Base-by-base conservation (phyloP, 2,797 vertebrate species). In the Pseudochromis fuscus region DNA sequence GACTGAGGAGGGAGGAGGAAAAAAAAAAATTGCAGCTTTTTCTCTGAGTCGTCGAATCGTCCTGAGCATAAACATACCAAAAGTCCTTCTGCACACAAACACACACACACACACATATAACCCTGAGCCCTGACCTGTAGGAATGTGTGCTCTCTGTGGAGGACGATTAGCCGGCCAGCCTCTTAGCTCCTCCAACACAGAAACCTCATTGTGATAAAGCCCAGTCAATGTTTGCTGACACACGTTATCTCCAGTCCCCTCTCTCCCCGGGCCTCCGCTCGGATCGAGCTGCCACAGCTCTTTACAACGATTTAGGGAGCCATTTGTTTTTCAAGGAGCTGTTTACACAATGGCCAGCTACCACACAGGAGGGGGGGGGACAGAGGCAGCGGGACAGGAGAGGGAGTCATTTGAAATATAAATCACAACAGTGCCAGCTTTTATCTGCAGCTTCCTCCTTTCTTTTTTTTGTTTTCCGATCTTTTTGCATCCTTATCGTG, bases 191-290 rank as follows among this genome's bases (percentile, higher is more conserved):
- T 86, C 81, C 89, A 78, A 89, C 77, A 90, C 89, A 92, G 83
- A 84, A 91, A 91, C 73, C 91, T 93, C 88, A 90, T 91, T 90
- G 90, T 92, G 89, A 93, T 89, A 90, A 90, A 92, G 69, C 85
- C 88, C 81, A 90, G 86, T 89, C 89, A 90, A 89, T 93, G 90
- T 94, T 93, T 93, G 91, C 90, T 86, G 87, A 91, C 88, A 90
- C 85, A 88, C 84, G 81, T 88, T 91, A 90, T 93, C 90, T 92
- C 75, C 79, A 44, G 65, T 72, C 81, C 79, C 75, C 63, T 79
- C 85, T 78, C 81, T 87, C 86, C 79, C 77, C 3, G 68, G 83
- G 80, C 88, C 87, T 75, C 77, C 23, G 19, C 45, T 82, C 57
- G 72, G 72, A 85, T 87, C 61, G 80, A 90, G 86, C 89, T 72